Evolutionary conservation across 2,113 vertebrate genomes (phyloP).

Genomic region (Tympanuchus pallidicinctus): DNA sequence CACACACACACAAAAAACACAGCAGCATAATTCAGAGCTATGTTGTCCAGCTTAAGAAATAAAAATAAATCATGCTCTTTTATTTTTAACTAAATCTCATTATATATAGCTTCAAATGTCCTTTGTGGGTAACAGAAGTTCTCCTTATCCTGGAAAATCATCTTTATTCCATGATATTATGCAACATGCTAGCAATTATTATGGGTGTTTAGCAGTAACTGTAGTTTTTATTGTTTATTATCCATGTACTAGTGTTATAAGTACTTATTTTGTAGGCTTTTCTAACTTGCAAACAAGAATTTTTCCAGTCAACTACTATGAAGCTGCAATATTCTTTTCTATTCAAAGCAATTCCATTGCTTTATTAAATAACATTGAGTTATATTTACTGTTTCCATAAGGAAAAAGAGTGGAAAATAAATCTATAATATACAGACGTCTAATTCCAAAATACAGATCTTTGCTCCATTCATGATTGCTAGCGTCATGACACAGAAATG

Average conservation of each 20-base stretch:
- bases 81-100: not conserved
- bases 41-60: constrained; percentile 7
- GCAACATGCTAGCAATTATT: not conserved
- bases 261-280: not conserved
- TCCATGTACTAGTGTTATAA: not conserved
- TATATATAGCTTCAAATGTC: not conserved
- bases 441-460: not conserved
- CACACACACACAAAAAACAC: not conserved
- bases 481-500: not conserved
- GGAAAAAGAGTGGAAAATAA: not conserved
- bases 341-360: not conserved
- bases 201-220: not conserved
- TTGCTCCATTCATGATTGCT: not conserved
- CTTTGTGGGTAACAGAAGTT: not conserved
- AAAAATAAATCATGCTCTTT: not conserved
- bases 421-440: not conserved
- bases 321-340: not conserved
- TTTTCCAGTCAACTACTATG: not conserved
- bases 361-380: not conserved
- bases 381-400: not conserved
- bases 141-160: not conserved
- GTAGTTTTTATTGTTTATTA: not conserved
- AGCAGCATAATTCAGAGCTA: not conserved
- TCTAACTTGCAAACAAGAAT: not conserved
- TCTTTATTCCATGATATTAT: not conserved